Evolutionary conservation across 2,888 invertebrate species (phyloP), one percentile per base, ranked within the genome.

Genomic region (Corythucha ciliata): DNA sequence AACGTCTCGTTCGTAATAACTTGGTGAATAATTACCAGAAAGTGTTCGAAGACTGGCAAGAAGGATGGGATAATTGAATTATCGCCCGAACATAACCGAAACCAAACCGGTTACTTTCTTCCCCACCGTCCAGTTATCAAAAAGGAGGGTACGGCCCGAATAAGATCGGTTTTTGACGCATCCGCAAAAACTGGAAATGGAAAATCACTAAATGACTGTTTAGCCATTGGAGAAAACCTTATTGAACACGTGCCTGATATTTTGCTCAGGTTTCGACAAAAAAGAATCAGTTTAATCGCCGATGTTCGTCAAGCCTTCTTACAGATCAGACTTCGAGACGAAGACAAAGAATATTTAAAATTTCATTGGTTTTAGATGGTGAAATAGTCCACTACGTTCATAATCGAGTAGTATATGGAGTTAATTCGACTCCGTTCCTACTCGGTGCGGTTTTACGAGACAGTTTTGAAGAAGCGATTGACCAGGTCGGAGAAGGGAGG

Each of bases 261-360:
- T 3, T 8, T 57, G 8, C 16, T 22, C 1, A 25, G 53, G 14
- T 57, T 61, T 46, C 44, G 60, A 24, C n/a, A 41, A 20, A 52
- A 52, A 12, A 44, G 24, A 21, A 25, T 49, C n/a, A 59, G 58
- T 18, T 53, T 55, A 7, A 16, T 54, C 12, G 45, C 56, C 0
- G 58, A 60, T 52, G 64, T 66, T 4, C 25, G 55, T n/a, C n/a
- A n/a, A n/a, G n/a, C 63, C 1, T 66, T 66, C 53, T 52, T 63
- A 14, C 63, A 63, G 56, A 63, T 65, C 12, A 54, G 52, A 27
- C 22, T 63, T 1, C 18, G 52, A 6, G 27, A 54, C 50, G 32
- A 54, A 5, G 63, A 66, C 39, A 45, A 64, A 42, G 55, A 63
- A 40, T 63, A 52, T 49, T 42, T 64, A 1, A 26, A 58, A 41